Evolutionary conservation across 2,797 vertebrate genomes (phyloP).

Genomic region (Oreochromis grahami): DNA sequence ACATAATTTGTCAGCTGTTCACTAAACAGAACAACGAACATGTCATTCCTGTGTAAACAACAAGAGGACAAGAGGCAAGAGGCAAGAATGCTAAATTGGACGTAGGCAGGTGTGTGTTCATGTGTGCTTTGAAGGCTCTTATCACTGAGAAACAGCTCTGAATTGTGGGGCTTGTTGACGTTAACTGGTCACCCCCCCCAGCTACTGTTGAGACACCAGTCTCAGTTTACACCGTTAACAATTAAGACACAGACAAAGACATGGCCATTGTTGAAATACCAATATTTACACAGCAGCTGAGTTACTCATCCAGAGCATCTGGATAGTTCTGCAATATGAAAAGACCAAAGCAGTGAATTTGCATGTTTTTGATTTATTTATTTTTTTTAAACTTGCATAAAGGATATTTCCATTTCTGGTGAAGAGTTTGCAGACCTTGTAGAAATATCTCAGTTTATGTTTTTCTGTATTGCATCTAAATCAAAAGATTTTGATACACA

Average conservation of each 20-base stretch:
- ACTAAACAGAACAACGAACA: background rate
- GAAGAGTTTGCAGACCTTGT: background rate
- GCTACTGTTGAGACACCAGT: conserved; percentile 10
- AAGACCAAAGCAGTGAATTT: background rate
- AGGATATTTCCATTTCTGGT: background rate
- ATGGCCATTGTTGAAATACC: background rate
- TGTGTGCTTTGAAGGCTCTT: conserved; percentile 16
- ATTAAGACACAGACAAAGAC: conserved; percentile 11
- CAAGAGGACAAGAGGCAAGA: background rate
- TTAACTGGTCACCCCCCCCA: conserved; percentile 11
- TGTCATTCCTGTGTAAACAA: conserved; percentile 31
- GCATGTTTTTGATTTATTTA: background rate
- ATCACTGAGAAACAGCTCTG: conserved; percentile 41
- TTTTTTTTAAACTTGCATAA: background rate
- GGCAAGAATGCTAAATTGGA: conserved; percentile 21
- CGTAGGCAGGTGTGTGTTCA: conserved; percentile 24
- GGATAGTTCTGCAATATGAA: background rate
- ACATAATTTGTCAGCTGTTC: background rate
- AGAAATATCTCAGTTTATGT: background rate
- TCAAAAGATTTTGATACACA: background rate
- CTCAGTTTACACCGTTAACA: conserved; percentile 9
- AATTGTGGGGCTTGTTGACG: conserved; percentile 27
- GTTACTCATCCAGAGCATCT: background rate
- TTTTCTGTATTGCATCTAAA: background rate
- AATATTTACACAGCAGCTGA: background rate